Evolutionary conservation across 2,888 invertebrate species (phyloP), one percentile per base, ranked within the genome.

Genomic region (Theretra japonica): DNA sequence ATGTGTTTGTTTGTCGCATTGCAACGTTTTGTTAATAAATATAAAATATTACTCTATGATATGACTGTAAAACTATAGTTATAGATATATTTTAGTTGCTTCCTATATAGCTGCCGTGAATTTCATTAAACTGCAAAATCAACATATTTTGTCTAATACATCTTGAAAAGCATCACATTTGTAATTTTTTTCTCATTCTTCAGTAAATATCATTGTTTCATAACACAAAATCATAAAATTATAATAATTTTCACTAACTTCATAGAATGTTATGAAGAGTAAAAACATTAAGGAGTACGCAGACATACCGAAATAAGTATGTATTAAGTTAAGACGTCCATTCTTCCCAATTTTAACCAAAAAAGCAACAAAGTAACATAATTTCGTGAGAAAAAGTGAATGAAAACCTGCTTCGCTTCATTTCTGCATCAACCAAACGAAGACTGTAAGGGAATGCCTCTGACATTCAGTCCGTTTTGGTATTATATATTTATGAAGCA

Each of bases 31-130:
- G 71, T 70, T 30, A 70, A 70, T 69, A 71, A 53, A 70, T 25
- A 72, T 50, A 80, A 83, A 82, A 83, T 7, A 57, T 73, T 83
- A 81, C 28, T 72, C 79, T 82, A 82, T 82, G 84, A 86, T 86
- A 86, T 84, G 83, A 75, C 76, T 73, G 76, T 82, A 77, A 74
- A 57, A 70, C 71, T 75, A 74, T n/a, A n/a, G n/a, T 48, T 48
- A 65, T 8, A 62, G 11, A 60, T 73, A 69, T 57, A 60, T 58
- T 59, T n/a, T 23, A 65, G 65, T 21, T 65, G 65, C 65, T 23
- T 17, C 23, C 65, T 65, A n/a, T n/a, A n/a, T n/a, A 65, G 65
- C 48, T 65, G 65, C 41, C 23, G 25, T 21, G 23, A 4, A 17
- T 23, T 65, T 48, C 17, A n/a, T 65, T 23, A 41, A 62, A 41